Base-by-base conservation (phyloP, 2,113 vertebrate genomes). In the Tyto alba region DNA sequence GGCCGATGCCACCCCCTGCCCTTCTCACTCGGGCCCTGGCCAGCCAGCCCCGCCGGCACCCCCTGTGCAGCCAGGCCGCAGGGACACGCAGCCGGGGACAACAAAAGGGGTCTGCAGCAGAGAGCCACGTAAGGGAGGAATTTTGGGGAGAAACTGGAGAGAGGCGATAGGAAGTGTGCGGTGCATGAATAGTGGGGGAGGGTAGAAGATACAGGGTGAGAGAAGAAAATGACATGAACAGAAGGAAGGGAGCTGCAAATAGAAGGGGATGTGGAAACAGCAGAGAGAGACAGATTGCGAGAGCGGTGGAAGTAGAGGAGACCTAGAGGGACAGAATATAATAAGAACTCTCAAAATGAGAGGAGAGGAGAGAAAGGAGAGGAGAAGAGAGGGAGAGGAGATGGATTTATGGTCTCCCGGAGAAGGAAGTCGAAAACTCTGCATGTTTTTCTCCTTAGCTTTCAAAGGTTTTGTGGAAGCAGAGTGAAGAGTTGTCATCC, bases 221-320 rank as follows among this genome's bases (percentile, higher is more conserved):
- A 95, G 95, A 93, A 96, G 89, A 96, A 97, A 97, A 97, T 93
- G 79, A 96, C 96, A 97, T 95, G 93, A 96, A 96, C 95, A 97
- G 96, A 97, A 97, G 92, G 95, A 96, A 94, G 90, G 81, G 89
- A 97, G 94, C 94, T 96, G 89, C 86, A 93, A 94, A 97, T 95
- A 93, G 95, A 97, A 97, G 89, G 89, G 82, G 94, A 96, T 96
- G 94, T 93, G 95, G 95, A 97, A 96, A 96, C 94, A 95, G 89
- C 89, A 96, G 87, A 97, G 63, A 91, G 83, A 96, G 87, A 97
- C 95, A 94, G 94, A 94, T 96, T 96, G 95, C 86, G 88, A 72
- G 81, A 95, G 85, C 21, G 0, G 79, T 87, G 91, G 94, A 96
- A 94, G 94, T 81, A 93, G 84, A 96, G 86, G 86, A 95, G 92